Conservation (phyloP, 2,113 vertebrate species). For the mouse (Mus musculus) region DNA sequence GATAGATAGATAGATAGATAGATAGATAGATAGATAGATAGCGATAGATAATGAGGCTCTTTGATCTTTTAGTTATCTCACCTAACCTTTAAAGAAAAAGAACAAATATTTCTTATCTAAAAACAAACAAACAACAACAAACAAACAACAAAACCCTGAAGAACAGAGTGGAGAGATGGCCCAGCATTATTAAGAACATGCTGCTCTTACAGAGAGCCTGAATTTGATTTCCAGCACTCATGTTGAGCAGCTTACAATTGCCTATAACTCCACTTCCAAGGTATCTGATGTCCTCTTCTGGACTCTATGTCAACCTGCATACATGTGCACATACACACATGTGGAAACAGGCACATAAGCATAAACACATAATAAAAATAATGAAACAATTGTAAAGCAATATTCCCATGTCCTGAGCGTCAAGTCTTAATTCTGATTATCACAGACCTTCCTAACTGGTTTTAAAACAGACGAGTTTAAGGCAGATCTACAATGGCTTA, state of each 20-base stretch:
- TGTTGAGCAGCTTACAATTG: not conserved
- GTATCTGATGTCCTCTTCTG: not conserved
- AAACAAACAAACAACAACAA: not conserved
- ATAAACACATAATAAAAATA: not conserved
- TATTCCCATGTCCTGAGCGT: not conserved
- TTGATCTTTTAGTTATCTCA: not conserved
- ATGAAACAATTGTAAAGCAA: constrained; percentile 16
- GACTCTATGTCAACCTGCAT: not conserved
- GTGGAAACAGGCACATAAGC: not conserved
- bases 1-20: not conserved
- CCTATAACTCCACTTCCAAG: not conserved
- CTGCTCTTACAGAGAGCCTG: not conserved
- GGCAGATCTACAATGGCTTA: constrained; percentile 29
- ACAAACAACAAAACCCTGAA: too few relatives aligned
- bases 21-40: not conserved
- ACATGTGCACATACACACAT: not conserved
- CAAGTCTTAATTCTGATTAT: not conserved
- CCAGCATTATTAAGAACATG: not conserved
- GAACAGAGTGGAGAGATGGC: not conserved
- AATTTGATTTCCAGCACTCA: not conserved
- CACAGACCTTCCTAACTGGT: not conserved
- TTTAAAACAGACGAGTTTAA: not conserved
- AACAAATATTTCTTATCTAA: not conserved
- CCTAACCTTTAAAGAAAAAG: constrained; percentile 20
- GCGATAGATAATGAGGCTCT: too few relatives aligned